Conservation (phyloP, 2,797 vertebrate genomes). For the Urosaurus nigricauda region DNA sequence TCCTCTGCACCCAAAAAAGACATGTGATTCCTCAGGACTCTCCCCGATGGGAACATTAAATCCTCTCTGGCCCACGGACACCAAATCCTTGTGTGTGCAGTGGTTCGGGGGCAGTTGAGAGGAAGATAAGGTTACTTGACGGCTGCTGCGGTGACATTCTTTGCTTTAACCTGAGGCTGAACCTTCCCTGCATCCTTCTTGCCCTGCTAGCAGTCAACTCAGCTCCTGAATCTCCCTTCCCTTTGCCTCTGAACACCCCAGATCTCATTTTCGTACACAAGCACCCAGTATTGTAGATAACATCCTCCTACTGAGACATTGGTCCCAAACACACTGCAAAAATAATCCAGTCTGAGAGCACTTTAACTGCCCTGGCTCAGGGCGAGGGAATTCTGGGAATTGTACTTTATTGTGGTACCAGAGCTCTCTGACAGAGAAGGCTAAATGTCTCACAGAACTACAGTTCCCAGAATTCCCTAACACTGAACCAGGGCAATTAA, state of each 20-base stretch:
- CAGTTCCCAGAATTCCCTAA: too few species aligned
- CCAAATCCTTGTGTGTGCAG: constrained; percentile 28
- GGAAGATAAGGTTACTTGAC: constrained; percentile 78
- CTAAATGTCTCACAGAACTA: too few species aligned
- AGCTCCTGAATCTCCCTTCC: not conserved
- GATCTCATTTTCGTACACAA: not conserved
- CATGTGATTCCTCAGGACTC: constrained; percentile 37
- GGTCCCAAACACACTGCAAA: too few species aligned
- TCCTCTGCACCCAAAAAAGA: constrained; percentile 30
- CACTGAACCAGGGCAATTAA: too few species aligned
- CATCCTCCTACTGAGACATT: not conserved
- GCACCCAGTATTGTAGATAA: not conserved
- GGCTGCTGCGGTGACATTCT: constrained; percentile 24
- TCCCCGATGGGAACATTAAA: constrained; percentile 42
- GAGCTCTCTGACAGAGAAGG: too few species aligned
- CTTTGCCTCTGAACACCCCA: not conserved
- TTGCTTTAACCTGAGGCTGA: constrained; percentile 28
- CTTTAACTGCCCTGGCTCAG: too few species aligned
- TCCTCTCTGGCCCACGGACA: constrained; percentile 34
- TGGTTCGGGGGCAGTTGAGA: constrained; percentile 68
- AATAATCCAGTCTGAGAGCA: too few species aligned
- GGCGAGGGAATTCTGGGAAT: too few species aligned
- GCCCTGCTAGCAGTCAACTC: not conserved
- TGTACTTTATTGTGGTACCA: too few species aligned
- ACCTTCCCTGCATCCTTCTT: not conserved